Conservation (phyloP, 1,140 invertebrate species). For the Rhopalosiphum maidis region DNA sequence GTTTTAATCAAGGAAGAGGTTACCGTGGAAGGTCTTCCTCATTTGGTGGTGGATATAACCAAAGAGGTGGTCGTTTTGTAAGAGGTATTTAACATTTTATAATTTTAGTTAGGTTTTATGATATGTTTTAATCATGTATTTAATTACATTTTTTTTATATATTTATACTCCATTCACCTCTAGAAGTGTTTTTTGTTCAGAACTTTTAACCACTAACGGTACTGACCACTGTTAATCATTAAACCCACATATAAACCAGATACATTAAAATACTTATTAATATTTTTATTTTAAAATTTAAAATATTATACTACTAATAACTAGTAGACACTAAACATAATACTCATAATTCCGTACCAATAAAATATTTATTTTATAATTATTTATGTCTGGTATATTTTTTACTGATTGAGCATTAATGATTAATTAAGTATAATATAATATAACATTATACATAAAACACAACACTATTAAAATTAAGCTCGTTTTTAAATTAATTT, state of each 20-base stretch:
- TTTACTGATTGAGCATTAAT: neutral
- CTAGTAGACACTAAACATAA: neutral
- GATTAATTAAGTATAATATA: neutral
- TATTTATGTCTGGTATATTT: neutral
- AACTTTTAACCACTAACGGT: too few species aligned
- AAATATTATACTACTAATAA: neutral
- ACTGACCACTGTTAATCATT: neutral
- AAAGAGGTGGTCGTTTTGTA: neutral
- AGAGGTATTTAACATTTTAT: conserved; percentile 21
- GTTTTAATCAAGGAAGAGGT: conserved; percentile 10
- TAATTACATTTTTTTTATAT: too few species aligned
- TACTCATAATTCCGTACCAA: neutral
- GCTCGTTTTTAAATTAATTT: neutral
- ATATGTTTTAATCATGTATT: too few species aligned
- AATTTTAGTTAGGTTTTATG: too few species aligned
- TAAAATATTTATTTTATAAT: neutral
- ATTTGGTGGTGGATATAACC: conserved; percentile 22
- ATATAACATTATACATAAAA: neutral
- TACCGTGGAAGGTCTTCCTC: neutral
- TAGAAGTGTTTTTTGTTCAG: too few species aligned
- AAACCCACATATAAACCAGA: neutral
- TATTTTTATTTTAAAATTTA: neutral
- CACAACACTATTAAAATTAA: neutral
- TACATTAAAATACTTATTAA: neutral
- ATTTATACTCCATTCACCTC: too few species aligned